Evolutionary conservation across 2,888 invertebrate genomes (phyloP).

Genomic region (Harpalus rubripes): DNA sequence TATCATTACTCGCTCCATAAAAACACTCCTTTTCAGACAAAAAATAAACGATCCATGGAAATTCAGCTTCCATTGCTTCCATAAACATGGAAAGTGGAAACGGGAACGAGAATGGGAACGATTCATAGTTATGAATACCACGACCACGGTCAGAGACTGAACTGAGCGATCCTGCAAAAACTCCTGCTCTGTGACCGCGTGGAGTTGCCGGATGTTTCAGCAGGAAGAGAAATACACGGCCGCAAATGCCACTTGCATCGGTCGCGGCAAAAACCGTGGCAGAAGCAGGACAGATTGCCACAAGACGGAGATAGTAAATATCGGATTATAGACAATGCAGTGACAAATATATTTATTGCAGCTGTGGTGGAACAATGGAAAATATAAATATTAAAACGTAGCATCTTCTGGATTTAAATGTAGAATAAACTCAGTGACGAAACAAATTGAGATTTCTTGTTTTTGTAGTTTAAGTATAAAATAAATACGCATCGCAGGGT

Average conservation of each 20-base stretch:
- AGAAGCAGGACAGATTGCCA: too few species aligned
- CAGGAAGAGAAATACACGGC: background rate
- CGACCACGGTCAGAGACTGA: slow-evolving; percentile 14
- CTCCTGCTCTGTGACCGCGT: too few species aligned
- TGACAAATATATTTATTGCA: too few species aligned
- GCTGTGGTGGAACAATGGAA: too few species aligned
- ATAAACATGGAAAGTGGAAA: slow-evolving; percentile 44
- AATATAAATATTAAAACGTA: too few species aligned
- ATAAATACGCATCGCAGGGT: too few species aligned
- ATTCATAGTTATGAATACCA: slow-evolving; percentile 38
- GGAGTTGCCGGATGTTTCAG: slow-evolving; percentile 10
- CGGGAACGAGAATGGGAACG: background rate
- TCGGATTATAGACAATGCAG: too few species aligned
- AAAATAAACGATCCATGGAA: slow-evolving; percentile 56
- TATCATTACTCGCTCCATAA: slow-evolving; percentile 10
- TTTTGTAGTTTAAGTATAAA: too few species aligned
- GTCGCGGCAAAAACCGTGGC: background rate
- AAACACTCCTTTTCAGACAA: slow-evolving; percentile 25
- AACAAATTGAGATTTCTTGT: too few species aligned
- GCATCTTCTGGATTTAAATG: too few species aligned
- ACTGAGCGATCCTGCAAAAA: background rate
- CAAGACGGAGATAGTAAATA: too few species aligned
- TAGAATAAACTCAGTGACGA: too few species aligned
- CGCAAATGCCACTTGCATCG: slow-evolving; percentile 29
- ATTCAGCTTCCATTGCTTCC: slow-evolving; percentile 50